Base-by-base conservation (phyloP, 2,888 invertebrate genomes). In the Eupeodes luniger region DNA sequence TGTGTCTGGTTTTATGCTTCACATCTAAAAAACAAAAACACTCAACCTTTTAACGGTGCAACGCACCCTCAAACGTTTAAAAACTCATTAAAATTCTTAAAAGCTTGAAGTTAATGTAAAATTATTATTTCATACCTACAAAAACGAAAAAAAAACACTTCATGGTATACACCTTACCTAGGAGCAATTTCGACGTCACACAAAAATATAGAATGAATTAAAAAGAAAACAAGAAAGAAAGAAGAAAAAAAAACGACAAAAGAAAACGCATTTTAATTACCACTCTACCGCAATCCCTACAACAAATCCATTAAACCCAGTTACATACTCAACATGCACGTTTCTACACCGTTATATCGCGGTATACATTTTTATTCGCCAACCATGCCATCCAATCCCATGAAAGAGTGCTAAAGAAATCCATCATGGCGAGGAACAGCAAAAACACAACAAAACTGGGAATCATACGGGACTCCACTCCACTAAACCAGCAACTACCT, bases 241-340 rank as follows among this genome's bases (percentile, higher is more conserved):
- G 11, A 55, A 19, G 19, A 19, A 19, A 19, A 44, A 44, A 44
- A 47, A 47, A 11, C 10, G 4, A 59, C 7, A 14, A 47, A 66
- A 70, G 59, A 76, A 77, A 74, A 84, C 74, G 66, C 84, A 84
- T 88, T 88, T 88, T 84, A 88, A 88, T 88, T 84, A 88, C 88
- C 88, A 88, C 85, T 88, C 88, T 75, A 88, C 88, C 85, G 85
- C 84, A 85, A 88, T 84, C 81, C 88, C 88, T 78, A 84, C 81
- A 84, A 78, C 81, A 84, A 81, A 85, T 78, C 81, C 88, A 88
- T 88, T 85, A 88, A 88, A 88, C 88, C 88, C 81, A 79, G 88
- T 88, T 88, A 83, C 88, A 85, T 81, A 78, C 84, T 81, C 84
- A 85, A 88, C 88, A 81, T 87, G 84, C 74, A 88, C 84, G 80